phyloP scores from a whole-genome alignment of 2,113 vertebrate genomes.

The Myrmecophaga tridactyla region DNA sequence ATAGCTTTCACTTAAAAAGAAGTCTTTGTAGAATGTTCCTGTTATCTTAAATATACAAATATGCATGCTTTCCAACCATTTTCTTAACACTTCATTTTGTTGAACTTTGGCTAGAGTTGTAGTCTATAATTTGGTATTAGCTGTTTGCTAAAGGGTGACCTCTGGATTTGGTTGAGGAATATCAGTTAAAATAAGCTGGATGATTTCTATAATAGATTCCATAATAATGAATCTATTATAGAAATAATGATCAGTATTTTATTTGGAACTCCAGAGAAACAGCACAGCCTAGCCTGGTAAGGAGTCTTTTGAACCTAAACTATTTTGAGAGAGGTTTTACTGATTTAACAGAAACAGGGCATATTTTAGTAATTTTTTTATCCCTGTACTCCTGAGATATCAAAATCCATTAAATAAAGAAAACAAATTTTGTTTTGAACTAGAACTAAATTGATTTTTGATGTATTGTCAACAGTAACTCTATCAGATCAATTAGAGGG shows the following conservation, averaged over 20 bases:
- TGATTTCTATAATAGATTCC: too few species aligned
- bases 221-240: conserved; percentile 82
- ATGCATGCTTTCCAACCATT: background rate
- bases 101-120: conserved; percentile 37
- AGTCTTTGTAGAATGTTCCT: background rate
- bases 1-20: background rate
- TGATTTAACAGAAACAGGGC: conserved; percentile 82
- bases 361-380: conserved; percentile 85
- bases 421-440: conserved; percentile 85
- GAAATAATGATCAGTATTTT: conserved; percentile 83
- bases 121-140: conserved; percentile 58
- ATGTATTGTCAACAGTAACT: conserved; percentile 81
- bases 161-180: conserved; percentile 81
- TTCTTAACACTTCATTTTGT: background rate
- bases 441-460: conserved; percentile 82
- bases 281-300: conserved; percentile 71
- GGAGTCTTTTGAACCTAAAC: conserved; percentile 79
- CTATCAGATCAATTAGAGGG: conserved; percentile 79
- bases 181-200: conserved; percentile 82
- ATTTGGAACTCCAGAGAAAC: conserved; percentile 81
- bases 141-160: conserved; percentile 82
- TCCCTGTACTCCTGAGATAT: conserved; percentile 78
- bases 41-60: background rate
- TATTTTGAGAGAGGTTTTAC: conserved; percentile 82
- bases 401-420: conserved; percentile 84